phyloP scores from a whole-genome alignment of 37 sponge, comb jelly and placozoan species.

The Chondrosia reniformis region DNA sequence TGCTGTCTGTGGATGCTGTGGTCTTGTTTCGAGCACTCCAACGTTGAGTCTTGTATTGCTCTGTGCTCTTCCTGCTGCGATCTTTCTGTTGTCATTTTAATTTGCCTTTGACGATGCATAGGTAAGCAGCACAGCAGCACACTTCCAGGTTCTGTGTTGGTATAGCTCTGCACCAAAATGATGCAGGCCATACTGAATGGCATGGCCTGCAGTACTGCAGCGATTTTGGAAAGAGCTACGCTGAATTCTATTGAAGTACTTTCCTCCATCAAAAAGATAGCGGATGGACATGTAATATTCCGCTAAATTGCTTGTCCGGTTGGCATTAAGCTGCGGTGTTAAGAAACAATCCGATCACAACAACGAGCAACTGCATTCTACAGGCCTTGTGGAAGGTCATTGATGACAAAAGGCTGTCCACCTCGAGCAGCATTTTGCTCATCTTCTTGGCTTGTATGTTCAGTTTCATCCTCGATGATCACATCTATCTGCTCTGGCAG shows the following conservation, averaged over 20 bases:
- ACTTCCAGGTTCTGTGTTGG: neutral
- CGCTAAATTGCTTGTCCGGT: constrained; percentile 3
- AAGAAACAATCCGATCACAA: neutral
- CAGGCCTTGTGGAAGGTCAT: neutral
- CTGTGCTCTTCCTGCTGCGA: neutral
- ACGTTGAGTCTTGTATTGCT: neutral
- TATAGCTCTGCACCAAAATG: neutral
- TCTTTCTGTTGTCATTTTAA: neutral
- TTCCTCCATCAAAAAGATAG: neutral
- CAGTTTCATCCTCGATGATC: neutral
- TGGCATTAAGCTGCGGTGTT: neutral
- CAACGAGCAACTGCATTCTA: neutral
- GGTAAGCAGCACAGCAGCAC: neutral
- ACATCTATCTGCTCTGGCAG: too few species aligned
- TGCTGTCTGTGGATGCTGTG: neutral
- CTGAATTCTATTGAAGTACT: neutral
- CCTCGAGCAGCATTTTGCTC: neutral
- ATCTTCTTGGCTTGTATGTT: neutral
- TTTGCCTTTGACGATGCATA: neutral
- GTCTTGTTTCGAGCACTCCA: neutral
- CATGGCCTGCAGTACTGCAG: neutral
- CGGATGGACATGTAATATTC: constrained; percentile 8
- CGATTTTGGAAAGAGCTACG: neutral
- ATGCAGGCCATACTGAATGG: neutral
- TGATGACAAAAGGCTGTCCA: neutral